Evolutionary conservation across 2,888 invertebrate species (phyloP).

Genomic region (Caenorhabditis sp.): DNA sequence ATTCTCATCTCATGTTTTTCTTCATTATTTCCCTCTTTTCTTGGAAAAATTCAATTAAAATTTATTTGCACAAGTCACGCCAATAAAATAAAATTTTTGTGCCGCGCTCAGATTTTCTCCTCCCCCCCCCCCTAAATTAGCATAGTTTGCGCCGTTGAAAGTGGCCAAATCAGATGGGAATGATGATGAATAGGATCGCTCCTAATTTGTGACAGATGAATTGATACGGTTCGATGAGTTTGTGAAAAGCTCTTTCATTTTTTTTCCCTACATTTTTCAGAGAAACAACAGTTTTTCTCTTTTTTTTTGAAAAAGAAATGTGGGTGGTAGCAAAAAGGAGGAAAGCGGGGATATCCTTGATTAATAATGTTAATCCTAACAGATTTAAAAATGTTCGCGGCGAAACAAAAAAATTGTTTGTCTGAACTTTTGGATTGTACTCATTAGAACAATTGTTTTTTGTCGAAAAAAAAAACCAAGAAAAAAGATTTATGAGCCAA

Average conservation of each 20-base stretch:
- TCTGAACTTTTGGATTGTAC: too few species aligned
- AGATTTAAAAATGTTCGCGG: too few species aligned
- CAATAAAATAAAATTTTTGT: slow-evolving; percentile 7
- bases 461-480: too few species aligned
- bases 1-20: not conserved
- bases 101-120: not conserved
- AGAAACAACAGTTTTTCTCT: too few species aligned
- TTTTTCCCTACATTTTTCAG: not conserved
- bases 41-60: slow-evolving; percentile 7
- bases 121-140: not conserved
- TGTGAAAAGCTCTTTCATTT: not conserved
- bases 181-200: not conserved
- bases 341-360: not conserved
- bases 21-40: not conserved
- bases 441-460: too few species aligned
- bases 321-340: not conserved
- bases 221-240: not conserved
- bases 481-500: not conserved
- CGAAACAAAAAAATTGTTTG: too few species aligned
- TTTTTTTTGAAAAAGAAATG: not conserved
- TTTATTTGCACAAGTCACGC: slow-evolving; percentile 41
- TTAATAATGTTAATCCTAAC: too few species aligned
- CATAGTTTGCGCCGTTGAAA: not conserved
- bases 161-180: not conserved
- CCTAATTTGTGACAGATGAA: not conserved